Base-by-base conservation (phyloP, 30 jellyfish, hydroid and myxozoan species). In the Aurelia aurita complex sp. Pacific region DNA sequence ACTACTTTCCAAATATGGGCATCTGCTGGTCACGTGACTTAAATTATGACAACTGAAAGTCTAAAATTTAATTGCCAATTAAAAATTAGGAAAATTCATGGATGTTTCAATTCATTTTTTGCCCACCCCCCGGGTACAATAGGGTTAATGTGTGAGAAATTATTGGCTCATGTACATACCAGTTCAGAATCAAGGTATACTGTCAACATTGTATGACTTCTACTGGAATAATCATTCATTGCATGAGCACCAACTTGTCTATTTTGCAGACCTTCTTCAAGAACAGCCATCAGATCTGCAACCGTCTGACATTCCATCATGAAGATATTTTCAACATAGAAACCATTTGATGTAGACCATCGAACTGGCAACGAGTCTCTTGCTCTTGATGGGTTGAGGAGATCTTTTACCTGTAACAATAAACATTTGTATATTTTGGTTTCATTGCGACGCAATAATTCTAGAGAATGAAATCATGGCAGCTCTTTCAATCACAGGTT, bases 171-270 rank as follows among this genome's bases (percentile, higher is more conserved):
- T 7, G 14, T 52, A 36, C 80, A 3, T 74, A 89, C 97, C 87
- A 81, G 72, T 53, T 89, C 97, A 8, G 97, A 84, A 43, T 95
- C 97, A n/a, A 95, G 82, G 40, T 80, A 76, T 2, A 95, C 88
- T 57, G 97, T 95, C 64, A 95, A 74, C 96, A 95, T 95, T 12
- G 97, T 83, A 69, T 95, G 99, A 60, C 99, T 90, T 76, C 99
- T 69, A 73, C 99, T 95, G 16, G 99, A 95, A 78, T 95, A 87
- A 55, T 95, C 99, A 79, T 95, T 95, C 92, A 95, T 67, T 14
- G 97, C 89, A 73, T 95, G 97, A 1, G 85, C 95, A 10, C 99
- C 98, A 50, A 95, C 94, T 80, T 95, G 96, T n/a, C 97, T 69
- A 66, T 92, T 76, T 69, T 55, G 76, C 2, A 82, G 88, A 23